phyloP scores from a whole-genome alignment of 2,113 vertebrate species.

The Paralichthys olivaceus region DNA sequence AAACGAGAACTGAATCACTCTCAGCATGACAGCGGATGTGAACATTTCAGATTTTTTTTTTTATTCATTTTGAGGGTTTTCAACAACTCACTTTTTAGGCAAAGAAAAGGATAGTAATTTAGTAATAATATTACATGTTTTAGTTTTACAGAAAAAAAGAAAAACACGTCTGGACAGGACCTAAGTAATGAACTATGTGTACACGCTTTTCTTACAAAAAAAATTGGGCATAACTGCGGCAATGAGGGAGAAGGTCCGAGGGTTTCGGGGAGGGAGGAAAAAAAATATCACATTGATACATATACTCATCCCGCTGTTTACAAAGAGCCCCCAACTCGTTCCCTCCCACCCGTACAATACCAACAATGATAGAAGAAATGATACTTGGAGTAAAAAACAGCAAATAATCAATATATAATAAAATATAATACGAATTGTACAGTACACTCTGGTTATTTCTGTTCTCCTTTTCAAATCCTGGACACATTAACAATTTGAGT shows the following conservation, averaged over 20 bases:
- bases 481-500: constrained; percentile 67
- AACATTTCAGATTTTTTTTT: constrained; percentile 69
- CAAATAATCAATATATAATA: constrained; percentile 82
- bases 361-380: constrained; percentile 78
- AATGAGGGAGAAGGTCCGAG: constrained; percentile 62
- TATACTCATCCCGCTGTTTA: constrained; percentile 75
- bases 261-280: constrained; percentile 26
- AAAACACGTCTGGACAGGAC: constrained; percentile 78
- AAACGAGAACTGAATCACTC: not conserved
- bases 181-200: constrained; percentile 82
- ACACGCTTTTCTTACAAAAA: constrained; percentile 82
- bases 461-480: constrained; percentile 59
- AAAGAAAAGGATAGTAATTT: constrained; percentile 82
- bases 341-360: constrained; percentile 79
- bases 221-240: constrained; percentile 69
- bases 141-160: constrained; percentile 82
- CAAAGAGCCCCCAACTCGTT: constrained; percentile 64
- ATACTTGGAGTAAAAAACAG: constrained; percentile 78
- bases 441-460: constrained; percentile 78
- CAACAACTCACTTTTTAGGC: constrained; percentile 82
- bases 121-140: constrained; percentile 85
- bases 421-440: constrained; percentile 87
- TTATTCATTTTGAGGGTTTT: constrained; percentile 79
- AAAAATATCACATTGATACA: constrained; percentile 78
- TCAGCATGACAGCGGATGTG: not conserved